Conservation (phyloP, 2,797 vertebrate species). For the Amphiprion clarkii region DNA sequence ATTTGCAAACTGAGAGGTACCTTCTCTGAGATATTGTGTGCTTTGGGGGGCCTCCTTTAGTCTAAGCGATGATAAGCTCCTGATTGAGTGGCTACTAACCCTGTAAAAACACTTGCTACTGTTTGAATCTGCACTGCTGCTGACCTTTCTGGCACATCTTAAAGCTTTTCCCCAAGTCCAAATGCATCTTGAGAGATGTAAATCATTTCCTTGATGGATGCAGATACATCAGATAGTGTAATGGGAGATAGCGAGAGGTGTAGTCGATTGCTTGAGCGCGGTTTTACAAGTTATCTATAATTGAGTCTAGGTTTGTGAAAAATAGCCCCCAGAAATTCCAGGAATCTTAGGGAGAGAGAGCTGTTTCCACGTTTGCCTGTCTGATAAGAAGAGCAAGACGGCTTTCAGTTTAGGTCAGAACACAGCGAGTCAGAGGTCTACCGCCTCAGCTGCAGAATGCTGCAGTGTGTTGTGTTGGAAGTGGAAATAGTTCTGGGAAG, state of each 20-base stretch:
- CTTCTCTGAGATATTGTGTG: conserved; percentile 17
- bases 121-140: conserved; percentile 23
- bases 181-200: conserved; percentile 26
- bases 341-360: conserved; percentile 38
- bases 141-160: conserved; percentile 24
- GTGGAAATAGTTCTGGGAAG: conserved; percentile 52
- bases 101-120: conserved; percentile 41
- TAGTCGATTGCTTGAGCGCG: neutral
- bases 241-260: neutral
- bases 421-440: conserved; percentile 34
- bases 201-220: conserved; percentile 5
- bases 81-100: conserved; percentile 21
- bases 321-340: conserved; percentile 53
- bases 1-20: conserved; percentile 10
- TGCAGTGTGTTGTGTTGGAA: conserved; percentile 37
- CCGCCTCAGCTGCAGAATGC: conserved; percentile 31
- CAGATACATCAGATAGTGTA: conserved; percentile 5
- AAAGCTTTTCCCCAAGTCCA: neutral
- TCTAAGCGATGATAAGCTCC: conserved; percentile 30
- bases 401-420: conserved; percentile 39
- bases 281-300: conserved; percentile 39
- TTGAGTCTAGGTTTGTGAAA: conserved; percentile 38
- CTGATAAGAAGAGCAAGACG: conserved; percentile 37
- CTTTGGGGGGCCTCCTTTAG: neutral
- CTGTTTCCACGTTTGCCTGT: conserved; percentile 19